A percentile compares a stretch with the other conserved stretches of the same genome.
phyloP scores from a whole-genome alignment of 1,140 invertebrate species.

The Hylyphantes graminicola region DNA sequence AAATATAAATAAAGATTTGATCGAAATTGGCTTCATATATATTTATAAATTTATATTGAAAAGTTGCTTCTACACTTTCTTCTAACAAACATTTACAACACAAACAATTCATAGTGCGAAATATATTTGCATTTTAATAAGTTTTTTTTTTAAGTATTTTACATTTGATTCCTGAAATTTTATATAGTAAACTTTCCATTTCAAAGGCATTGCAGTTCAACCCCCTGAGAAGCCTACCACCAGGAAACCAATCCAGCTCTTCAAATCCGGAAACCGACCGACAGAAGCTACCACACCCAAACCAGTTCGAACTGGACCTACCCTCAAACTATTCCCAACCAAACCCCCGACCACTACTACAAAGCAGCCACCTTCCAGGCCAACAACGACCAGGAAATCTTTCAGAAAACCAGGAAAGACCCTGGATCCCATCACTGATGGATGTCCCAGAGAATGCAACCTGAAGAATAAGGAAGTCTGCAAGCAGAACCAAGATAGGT shows the following conservation, averaged over 20 bases:
- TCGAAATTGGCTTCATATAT: no score
- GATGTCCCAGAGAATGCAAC: constrained; percentile 76
- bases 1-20: no score
- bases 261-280: constrained; percentile 53
- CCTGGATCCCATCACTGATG: constrained; percentile 36
- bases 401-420: constrained; percentile 51
- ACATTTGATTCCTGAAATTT: no score
- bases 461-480: constrained; percentile 84
- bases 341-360: constrained; percentile 55
- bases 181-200: no score
- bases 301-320: constrained; percentile 27
- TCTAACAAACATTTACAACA: no score
- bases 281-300: constrained; percentile 46
- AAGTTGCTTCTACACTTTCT: no score
- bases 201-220: constrained; percentile 2
- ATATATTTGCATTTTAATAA: no score
- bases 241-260: constrained; percentile 48
- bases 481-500: constrained; percentile 65
- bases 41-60: no score
- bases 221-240: constrained; percentile 11
- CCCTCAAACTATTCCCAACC: constrained; percentile 54
- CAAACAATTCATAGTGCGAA: no score
- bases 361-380: constrained; percentile 19
- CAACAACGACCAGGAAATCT: constrained; percentile 24
- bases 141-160: no score